Conservation (phyloP, 2,888 invertebrate species). For the Lithosia quadra region DNA sequence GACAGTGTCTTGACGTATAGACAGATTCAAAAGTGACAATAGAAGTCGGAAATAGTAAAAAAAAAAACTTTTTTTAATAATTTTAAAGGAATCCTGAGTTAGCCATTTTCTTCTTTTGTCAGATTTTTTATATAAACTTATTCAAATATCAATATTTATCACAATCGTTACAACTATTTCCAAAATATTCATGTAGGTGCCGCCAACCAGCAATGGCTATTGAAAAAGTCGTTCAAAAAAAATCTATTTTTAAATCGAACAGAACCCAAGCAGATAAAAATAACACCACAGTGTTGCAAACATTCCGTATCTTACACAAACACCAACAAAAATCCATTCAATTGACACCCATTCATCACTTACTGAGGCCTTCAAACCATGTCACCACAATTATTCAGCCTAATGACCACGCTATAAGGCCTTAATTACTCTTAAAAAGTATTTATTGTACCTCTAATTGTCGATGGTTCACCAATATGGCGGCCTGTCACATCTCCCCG, state of each 20-base stretch:
- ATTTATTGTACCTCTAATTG: constrained; percentile 66
- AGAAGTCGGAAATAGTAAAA: background rate
- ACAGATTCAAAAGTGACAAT: background rate
- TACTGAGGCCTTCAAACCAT: constrained; percentile 36
- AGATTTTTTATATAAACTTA: background rate
- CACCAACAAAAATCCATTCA: constrained; percentile 37
- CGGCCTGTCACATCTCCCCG: constrained; percentile 47
- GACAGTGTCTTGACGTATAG: background rate
- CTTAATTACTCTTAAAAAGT: constrained; percentile 61
- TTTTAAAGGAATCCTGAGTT: no score
- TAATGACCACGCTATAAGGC: constrained; percentile 65
- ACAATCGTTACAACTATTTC: no score
- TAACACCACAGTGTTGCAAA: constrained; percentile 5
- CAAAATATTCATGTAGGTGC: no score
- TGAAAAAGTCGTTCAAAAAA: background rate
- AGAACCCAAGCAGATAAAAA: constrained; percentile 6
- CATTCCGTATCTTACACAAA: constrained; percentile 23
- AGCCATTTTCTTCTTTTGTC: no score
- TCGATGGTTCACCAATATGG: constrained; percentile 55
- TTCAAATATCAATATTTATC: background rate
- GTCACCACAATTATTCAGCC: constrained; percentile 57
- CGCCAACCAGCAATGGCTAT: no score
- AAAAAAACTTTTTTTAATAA: background rate
- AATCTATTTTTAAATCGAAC: background rate
- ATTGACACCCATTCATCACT: constrained; percentile 52